Percentiles rank a stretch among this genome's conserved stretches.
Conservation (phyloP, 2,888 invertebrate genomes). For the Neuroscelio doddi region DNA sequence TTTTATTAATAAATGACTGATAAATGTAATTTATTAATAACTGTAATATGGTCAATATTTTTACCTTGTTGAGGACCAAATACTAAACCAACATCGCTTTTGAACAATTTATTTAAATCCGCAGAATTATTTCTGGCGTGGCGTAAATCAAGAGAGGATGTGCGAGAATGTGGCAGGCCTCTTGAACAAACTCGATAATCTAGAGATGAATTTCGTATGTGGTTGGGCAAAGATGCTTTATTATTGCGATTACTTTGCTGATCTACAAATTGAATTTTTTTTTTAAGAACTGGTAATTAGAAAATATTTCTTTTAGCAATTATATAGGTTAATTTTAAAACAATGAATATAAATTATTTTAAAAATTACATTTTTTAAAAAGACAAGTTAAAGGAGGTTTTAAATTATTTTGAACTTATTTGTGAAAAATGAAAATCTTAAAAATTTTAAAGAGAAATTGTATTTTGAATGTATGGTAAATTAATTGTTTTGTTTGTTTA, state of each 20-base stretch:
- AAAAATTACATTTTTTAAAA: no score
- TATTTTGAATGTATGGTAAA: no score
- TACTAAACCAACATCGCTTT: conserved; percentile 82
- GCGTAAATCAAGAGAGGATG: conserved; percentile 85
- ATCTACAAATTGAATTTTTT: conserved; percentile 38
- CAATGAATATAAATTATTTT: no score
- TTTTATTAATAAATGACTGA: no score
- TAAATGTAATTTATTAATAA: no score
- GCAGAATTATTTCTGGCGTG: conserved; percentile 84
- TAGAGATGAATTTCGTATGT: conserved; percentile 87
- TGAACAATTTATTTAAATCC: conserved; percentile 81
- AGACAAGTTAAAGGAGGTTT: no score
- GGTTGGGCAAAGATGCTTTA: conserved; percentile 52
- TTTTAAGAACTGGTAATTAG: no score
- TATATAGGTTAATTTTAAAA: no score
- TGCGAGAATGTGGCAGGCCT: conserved; percentile 81
- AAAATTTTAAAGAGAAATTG: no score
- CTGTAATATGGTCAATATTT: no score
- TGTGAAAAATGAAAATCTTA: conserved; percentile 5
- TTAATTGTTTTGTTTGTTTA: no score
- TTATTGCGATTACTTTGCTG: conserved; percentile 49
- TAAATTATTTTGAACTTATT: not conserved
- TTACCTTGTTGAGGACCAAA: conserved; percentile 76
- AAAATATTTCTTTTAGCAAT: no score
- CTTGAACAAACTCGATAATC: conserved; percentile 78